Evolutionary conservation across 2,113 vertebrate genomes (phyloP).

Genomic region (Hippolais icterina): DNA sequence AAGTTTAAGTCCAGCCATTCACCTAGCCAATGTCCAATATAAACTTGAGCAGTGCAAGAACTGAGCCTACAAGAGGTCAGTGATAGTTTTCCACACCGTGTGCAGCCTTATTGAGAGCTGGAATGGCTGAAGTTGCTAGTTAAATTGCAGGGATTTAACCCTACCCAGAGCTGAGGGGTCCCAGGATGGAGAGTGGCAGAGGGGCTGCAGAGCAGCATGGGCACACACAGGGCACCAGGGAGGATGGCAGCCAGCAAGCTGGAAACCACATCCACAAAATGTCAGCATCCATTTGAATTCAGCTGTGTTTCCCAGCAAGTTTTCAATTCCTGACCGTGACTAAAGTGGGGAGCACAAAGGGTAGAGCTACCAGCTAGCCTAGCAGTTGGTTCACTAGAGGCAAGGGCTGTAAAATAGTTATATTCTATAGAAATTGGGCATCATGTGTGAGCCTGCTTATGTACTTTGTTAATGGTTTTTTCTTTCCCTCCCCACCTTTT

Average conservation of each 20-base stretch:
- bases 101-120: not conserved
- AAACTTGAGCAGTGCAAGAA: not conserved
- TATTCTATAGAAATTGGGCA: not conserved
- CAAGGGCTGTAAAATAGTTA: not conserved
- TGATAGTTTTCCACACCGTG: not conserved
- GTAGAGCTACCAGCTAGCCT: not conserved
- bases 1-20: not conserved
- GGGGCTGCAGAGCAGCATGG: not conserved
- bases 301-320: not conserved
- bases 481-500: not conserved
- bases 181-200: not conserved
- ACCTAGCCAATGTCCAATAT: not conserved
- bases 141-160: not conserved
- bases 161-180: not conserved
- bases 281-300: not conserved
- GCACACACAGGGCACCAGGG: not conserved
- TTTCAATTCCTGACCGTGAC: not conserved
- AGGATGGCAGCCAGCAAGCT: not conserved
- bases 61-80: not conserved
- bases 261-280: not conserved
- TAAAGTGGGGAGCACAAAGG: not conserved
- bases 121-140: not conserved
- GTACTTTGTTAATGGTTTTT: not conserved
- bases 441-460: not conserved
- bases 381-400: constrained; percentile 3